Evolutionary conservation across 1,140 invertebrate genomes (phyloP).

Genomic region (Diabrotica virgifera): DNA sequence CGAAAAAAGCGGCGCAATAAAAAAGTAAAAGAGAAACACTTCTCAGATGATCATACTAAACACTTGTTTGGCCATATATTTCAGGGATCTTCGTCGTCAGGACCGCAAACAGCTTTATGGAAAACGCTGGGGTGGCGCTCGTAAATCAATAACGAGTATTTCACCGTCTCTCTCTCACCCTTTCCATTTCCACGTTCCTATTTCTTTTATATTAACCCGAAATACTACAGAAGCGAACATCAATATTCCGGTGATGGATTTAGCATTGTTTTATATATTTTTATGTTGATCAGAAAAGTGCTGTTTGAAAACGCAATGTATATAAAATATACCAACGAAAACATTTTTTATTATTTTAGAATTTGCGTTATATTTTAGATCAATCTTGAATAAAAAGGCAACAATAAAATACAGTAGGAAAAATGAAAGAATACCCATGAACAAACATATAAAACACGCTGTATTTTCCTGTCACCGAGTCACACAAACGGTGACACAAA

Average conservation of each 20-base stretch:
- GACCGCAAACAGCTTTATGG: conserved; percentile 50
- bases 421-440: too few relatives aligned
- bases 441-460: too few relatives aligned
- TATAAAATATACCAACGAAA: too few relatives aligned
- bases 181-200: conserved; percentile 6
- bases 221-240: conserved; percentile 13
- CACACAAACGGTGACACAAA: too few relatives aligned
- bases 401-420: too few relatives aligned
- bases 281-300: not conserved
- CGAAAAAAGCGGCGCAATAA: conserved; percentile 7
- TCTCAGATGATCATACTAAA: conserved; percentile 47
- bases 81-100: conserved; percentile 42
- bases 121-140: conserved; percentile 47
- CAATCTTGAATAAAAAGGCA: too few relatives aligned
- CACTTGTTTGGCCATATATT: conserved; percentile 50
- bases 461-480: too few relatives aligned
- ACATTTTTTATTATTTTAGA: too few relatives aligned
- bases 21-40: conserved; percentile 22
- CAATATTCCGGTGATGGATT: conserved; percentile 18
- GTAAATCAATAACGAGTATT: conserved; percentile 47
- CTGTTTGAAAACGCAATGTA: too few relatives aligned
- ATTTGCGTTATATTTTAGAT: too few relatives aligned
- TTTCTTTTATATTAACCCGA: conserved; percentile 29
- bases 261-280: conserved; percentile 19
- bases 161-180: conserved; percentile 25